Conservation (phyloP, 2,113 vertebrate genomes). For the Eptesicus fuscus region DNA sequence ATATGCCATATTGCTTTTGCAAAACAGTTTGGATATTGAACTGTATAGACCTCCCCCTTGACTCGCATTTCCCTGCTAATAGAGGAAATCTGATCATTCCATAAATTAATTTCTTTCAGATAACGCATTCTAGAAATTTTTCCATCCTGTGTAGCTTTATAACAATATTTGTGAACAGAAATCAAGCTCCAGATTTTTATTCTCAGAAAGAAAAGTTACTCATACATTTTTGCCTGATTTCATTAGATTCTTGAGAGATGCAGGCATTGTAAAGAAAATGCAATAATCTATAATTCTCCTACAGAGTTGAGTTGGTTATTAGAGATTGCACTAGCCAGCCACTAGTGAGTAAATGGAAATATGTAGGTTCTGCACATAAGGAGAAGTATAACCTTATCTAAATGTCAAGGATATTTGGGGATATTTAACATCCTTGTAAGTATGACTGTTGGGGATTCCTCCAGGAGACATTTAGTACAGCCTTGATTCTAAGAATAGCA, state of each 20-base stretch:
- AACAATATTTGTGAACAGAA: neutral
- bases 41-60: neutral
- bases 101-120: neutral
- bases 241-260: neutral
- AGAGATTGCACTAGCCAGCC: neutral
- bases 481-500: neutral
- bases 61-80: neutral
- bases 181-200: neutral
- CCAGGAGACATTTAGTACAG: neutral
- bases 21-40: neutral
- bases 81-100: neutral
- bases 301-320: neutral
- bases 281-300: neutral
- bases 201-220: neutral
- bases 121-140: neutral
- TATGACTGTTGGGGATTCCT: neutral
- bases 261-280: neutral
- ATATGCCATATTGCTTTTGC: neutral
- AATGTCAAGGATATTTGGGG: neutral
- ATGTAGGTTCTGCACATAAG: neutral
- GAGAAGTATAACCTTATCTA: neutral
- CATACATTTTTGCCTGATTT: neutral
- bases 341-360: neutral
- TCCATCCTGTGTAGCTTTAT: neutral
- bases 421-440: neutral